A percentile compares a stretch with the other conserved stretches of the same genome.
Evolutionary conservation across 2,888 invertebrate species (phyloP).

Genomic region (Eledona agricola): DNA sequence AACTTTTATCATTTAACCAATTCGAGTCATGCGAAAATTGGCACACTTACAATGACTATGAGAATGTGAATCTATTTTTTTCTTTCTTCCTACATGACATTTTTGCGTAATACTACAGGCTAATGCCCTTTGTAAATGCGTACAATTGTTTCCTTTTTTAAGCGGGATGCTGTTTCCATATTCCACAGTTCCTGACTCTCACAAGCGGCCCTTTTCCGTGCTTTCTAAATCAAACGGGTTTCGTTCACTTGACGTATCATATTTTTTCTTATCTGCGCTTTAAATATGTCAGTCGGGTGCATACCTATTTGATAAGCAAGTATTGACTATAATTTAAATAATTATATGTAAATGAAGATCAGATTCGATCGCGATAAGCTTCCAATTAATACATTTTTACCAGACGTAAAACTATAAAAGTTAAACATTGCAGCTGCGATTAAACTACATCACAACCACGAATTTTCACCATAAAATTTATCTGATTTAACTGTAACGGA

Average conservation of each 20-base stretch:
- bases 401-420: slow-evolving; percentile 1
- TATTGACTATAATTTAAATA: slow-evolving; percentile 34
- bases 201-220: slow-evolving; percentile 13
- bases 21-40: slow-evolving; percentile 29
- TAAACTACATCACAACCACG: slow-evolving; percentile 18
- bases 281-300: slow-evolving; percentile 23
- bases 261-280: slow-evolving; percentile 29
- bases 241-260: slow-evolving; percentile 24
- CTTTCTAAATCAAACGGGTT: slow-evolving; percentile 31
- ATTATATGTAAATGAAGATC: slow-evolving; percentile 26
- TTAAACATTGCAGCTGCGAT: slow-evolving; percentile 14
- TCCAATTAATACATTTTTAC: slow-evolving; percentile 14
- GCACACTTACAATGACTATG: slow-evolving; percentile 41
- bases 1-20: slow-evolving; percentile 13
- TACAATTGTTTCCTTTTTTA: slow-evolving; percentile 46
- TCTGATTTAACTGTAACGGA: neutral
- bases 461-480: slow-evolving; percentile 13
- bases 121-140: slow-evolving; percentile 48
- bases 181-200: slow-evolving; percentile 23
- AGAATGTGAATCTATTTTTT: slow-evolving; percentile 42
- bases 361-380: slow-evolving; percentile 12
- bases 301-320: slow-evolving; percentile 19
- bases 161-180: too few species aligned
- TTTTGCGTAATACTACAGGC: slow-evolving; percentile 46
- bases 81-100: slow-evolving; percentile 43